Percentiles rank a stretch among this genome's conserved stretches.
These are phyloP conservation scores for Acrocephalus scirpaceus DNA, from an alignment of 2,797 vertebrate species.

Conservation along the genomic window DNA sequence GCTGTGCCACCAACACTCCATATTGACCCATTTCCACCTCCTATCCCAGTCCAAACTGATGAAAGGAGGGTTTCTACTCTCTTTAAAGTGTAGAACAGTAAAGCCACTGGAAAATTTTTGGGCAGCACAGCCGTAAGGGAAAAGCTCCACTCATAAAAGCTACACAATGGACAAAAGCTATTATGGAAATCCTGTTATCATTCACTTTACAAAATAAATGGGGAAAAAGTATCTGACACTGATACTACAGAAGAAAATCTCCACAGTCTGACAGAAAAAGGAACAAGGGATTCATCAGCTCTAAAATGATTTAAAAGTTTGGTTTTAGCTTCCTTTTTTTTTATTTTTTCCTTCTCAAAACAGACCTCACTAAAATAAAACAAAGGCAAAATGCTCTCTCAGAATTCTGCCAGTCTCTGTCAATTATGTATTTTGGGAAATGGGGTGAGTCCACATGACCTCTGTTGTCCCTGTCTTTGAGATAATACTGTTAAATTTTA, in stretches of 20 bases:
- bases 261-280: background rate
- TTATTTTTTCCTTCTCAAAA: background rate
- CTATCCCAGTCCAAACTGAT: background rate
- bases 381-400: background rate
- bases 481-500: background rate
- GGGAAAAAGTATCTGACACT: background rate
- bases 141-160: background rate
- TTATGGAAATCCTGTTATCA: background rate
- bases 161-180: background rate
- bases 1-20: background rate
- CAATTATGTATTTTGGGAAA: background rate
- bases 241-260: background rate
- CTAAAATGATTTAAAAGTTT: background rate
- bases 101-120: background rate
- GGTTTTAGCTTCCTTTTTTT: background rate
- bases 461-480: background rate
- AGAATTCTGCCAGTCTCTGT: background rate
- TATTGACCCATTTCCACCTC: background rate
- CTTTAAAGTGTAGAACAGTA: background rate
- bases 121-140: background rate
- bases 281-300: background rate
- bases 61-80: background rate
- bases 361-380: background rate
- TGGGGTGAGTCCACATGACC: background rate
- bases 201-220: background rate